Base-by-base conservation (phyloP, 30 jellyfish, hydroid and myxozoan genomes). In the Aurelia sp. region DNA sequence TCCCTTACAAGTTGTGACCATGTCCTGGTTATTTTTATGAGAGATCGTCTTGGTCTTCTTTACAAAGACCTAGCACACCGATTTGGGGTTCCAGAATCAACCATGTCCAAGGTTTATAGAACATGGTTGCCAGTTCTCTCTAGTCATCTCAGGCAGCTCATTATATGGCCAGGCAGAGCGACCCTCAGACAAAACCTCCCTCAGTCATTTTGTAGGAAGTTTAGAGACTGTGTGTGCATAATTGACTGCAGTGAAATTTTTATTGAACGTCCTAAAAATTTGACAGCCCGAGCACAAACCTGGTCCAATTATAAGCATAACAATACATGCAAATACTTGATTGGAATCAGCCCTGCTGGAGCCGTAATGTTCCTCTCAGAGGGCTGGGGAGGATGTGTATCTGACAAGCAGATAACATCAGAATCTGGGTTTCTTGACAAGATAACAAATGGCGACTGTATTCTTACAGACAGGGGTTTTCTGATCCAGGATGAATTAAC, bases 361-460 rank as follows among this genome's bases (percentile, higher is more conserved):
- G 88, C 86, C n/a, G 87, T 68, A 20, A 20, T 58, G 58, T 83
- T 83, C 55, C 79, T 83, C 50, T 83, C 92, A 2, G 76, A 70
- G 44, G 92, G 92, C 67, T 83, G 92, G 86, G 92, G 79, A 27
- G 92, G 92, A 22, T 24, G 87, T 69, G 87, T 60, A 47, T 83
- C 92, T 7, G 92, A 83, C 68, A 67, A 83, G 61, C 38, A 83
- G 66, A 83, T 69, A 69, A 72, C 86, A 68, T 31, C 64, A 33
- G 63, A 71, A 52, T 52, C 87, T 68, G 92, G 92, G 15, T 83
- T 83, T 72, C 63, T 83, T 27, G 88, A 83, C 51, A 83, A 67
- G 78, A 60, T 83, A 8, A 59, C 52, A 13, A 17, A 35, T 83
- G 92, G 87, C 50, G 92, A 83, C 86, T 83, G 92, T 72, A 68